These are phyloP conservation scores for Drosophila lowei DNA, from an alignment of 1,140 invertebrate genomes.

Conservation along the genomic window DNA sequence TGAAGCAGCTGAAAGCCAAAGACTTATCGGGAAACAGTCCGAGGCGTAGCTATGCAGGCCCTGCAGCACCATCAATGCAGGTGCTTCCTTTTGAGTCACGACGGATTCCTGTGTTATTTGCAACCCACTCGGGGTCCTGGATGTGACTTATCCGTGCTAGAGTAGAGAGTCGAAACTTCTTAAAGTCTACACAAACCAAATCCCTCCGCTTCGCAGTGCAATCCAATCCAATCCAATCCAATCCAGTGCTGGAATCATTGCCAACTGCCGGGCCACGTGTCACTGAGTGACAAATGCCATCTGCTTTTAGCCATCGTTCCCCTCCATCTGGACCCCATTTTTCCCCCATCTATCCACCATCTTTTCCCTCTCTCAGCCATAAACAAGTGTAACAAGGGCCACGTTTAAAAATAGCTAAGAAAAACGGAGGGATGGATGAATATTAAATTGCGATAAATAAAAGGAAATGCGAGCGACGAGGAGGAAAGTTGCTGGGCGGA, in stretches of 20 bases:
- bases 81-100: too few relatives aligned
- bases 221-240: neutral
- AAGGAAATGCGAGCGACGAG: conserved; percentile 16
- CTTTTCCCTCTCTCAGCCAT: neutral
- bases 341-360: neutral
- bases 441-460: conserved; percentile 73
- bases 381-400: conserved; percentile 22
- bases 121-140: too few relatives aligned
- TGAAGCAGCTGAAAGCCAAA: too few relatives aligned
- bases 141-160: too few relatives aligned
- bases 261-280: conserved; percentile 24
- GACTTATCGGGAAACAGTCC: too few relatives aligned
- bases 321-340: neutral
- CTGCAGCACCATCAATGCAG: too few relatives aligned
- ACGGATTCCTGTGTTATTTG: too few relatives aligned
- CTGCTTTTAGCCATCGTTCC: neutral
- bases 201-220: conserved; percentile 1
- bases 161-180: too few relatives aligned
- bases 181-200: neutral
- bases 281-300: conserved; percentile 43
- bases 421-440: conserved; percentile 63
- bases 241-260: conserved; percentile 2
- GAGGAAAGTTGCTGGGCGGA: neutral
- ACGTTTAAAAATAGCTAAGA: conserved; percentile 65
- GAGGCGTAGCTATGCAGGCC: too few relatives aligned